These are phyloP conservation scores for Leucophora obtusa DNA, from an alignment of 2,888 invertebrate genomes.

Conservation along the genomic window DNA sequence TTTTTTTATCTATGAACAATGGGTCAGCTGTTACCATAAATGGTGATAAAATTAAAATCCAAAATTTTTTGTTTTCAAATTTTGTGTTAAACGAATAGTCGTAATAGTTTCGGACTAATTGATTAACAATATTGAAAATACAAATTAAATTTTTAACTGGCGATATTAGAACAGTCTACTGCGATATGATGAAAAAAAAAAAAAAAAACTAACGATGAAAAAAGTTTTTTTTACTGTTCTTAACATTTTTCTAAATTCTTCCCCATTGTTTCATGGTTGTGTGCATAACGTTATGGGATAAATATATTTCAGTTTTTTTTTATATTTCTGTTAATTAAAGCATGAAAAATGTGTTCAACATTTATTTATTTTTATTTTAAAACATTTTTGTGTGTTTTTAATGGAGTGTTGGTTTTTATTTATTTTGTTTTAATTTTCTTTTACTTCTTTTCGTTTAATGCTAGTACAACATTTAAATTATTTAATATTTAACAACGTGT, in stretches of 20 bases:
- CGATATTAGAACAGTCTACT: too few relatives aligned
- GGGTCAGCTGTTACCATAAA: not conserved
- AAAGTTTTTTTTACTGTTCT: too few relatives aligned
- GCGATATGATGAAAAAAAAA: too few relatives aligned
- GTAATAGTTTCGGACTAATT: too few relatives aligned
- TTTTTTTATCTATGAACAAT: not conserved
- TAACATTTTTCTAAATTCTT: not conserved
- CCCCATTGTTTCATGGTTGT: conserved; percentile 12
- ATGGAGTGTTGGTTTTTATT: conserved; percentile 45
- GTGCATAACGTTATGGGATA: conserved; percentile 17
- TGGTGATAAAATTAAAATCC: too few relatives aligned
- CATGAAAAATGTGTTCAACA: conserved; percentile 62
- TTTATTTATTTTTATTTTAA: conserved; percentile 54
- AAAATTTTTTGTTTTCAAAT: too few relatives aligned
- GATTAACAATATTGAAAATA: too few relatives aligned
- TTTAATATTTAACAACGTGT: conserved; percentile 21
- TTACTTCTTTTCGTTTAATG: conserved; percentile 4
- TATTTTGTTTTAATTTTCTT: conserved; percentile 25
- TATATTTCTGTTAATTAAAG: conserved; percentile 59
- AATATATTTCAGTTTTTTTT: conserved; percentile 5
- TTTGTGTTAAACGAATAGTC: too few relatives aligned
- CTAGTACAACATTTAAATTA: conserved; percentile 25
- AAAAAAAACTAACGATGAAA: too few relatives aligned
- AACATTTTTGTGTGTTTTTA: conserved; percentile 44
- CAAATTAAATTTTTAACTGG: too few relatives aligned